Conservation (phyloP, 2,113 vertebrate genomes). For the Rattus rattus region DNA sequence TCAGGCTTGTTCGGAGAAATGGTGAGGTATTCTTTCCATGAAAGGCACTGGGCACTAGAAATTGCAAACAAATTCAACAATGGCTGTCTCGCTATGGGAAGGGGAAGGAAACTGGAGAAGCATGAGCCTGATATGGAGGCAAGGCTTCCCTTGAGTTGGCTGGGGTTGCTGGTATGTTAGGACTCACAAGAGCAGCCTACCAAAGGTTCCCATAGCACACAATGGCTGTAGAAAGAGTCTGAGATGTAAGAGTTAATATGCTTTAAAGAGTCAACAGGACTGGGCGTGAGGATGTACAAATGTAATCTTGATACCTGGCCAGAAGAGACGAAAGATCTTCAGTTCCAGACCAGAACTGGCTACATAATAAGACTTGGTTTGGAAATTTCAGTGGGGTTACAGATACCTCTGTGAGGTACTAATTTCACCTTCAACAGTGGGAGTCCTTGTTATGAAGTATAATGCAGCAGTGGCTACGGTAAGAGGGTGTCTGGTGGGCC, state of each 20-base stretch:
- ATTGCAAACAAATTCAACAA: constrained; percentile 26
- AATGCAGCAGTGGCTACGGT: too few species aligned
- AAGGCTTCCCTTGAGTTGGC: neutral
- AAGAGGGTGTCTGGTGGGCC: too few species aligned
- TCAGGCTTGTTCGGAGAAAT: neutral
- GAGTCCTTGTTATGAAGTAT: too few species aligned
- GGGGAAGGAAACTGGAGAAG: neutral
- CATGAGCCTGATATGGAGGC: neutral
- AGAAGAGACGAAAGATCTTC: neutral
- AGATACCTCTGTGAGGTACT: neutral
- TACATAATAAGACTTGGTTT: neutral
- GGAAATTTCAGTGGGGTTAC: neutral
- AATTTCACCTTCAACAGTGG: neutral
- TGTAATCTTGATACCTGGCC: neutral
- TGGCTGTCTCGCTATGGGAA: neutral
- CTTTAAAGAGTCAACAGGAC: neutral
- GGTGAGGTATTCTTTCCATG: neutral
- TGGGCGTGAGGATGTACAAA: neutral
- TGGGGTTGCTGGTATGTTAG: neutral
- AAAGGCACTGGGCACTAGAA: neutral
- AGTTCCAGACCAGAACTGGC: neutral
- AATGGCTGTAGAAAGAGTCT: neutral
- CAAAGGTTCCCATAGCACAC: neutral
- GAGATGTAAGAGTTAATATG: neutral
- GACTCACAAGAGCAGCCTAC: neutral